A percentile compares a stretch with the other conserved stretches of the same genome.
phyloP scores from a whole-genome alignment of 2,113 vertebrate species.

The Sarotherodon lohbergeri region DNA sequence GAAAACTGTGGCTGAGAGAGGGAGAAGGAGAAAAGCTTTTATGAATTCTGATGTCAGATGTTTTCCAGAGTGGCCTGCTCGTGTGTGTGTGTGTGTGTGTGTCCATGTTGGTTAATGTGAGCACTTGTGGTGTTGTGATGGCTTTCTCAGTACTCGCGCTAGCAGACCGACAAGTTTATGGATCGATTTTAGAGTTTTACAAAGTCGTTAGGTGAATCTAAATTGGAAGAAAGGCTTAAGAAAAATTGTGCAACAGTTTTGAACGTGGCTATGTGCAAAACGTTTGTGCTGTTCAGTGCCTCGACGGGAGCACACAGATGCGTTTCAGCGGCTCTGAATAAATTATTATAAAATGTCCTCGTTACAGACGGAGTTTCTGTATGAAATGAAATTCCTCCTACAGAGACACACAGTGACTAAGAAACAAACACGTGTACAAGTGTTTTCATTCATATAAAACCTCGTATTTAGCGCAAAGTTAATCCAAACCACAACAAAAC shows the following conservation, averaged over 20 bases:
- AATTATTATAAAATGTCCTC: neutral
- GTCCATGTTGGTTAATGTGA: neutral
- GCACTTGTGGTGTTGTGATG: neutral
- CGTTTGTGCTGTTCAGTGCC: neutral
- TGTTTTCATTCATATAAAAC: constrained; percentile 6
- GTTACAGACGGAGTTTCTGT: neutral
- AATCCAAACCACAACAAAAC: constrained; percentile 10
- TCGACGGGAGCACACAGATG: neutral
- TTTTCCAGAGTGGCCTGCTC: constrained; percentile 55
- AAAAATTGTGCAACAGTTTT: neutral
- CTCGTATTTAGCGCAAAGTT: neutral
- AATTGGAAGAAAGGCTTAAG: neutral
- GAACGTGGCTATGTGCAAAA: neutral
- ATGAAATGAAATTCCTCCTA: neutral
- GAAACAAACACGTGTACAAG: neutral
- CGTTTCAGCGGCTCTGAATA: neutral
- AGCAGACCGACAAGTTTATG: neutral
- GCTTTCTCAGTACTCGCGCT: neutral
- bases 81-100: neutral
- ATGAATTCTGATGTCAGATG: constrained; percentile 70
- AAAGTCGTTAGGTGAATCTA: neutral
- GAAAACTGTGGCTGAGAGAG: constrained; percentile 48
- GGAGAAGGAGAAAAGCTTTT: constrained; percentile 55
- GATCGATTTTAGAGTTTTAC: neutral
- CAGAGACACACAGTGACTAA: neutral